Base-by-base conservation (phyloP, 2,113 vertebrate genomes). In the Hemicordylus capensis region DNA sequence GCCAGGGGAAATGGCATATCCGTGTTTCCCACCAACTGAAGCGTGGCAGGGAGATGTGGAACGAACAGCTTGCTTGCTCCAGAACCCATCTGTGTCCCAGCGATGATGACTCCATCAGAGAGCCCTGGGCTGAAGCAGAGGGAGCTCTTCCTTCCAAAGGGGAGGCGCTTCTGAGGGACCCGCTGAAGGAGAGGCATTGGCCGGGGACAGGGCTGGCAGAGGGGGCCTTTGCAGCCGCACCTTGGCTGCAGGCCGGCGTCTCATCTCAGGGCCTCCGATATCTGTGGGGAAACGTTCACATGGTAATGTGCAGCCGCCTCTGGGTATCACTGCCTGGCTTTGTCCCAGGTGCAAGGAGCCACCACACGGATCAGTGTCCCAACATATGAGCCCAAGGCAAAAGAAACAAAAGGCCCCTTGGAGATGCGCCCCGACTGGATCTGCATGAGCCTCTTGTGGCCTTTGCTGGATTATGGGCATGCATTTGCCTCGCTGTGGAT, bases 391-490 rank as follows among this genome's bases (percentile, higher is more conserved):
- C 37, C n/a, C 66, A 19, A 67, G 66, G 64, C 15, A 8, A 54
- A n/a, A n/a, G n/a, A n/a, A n/a, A n/a, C n/a, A n/a, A n/a, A n/a
- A n/a, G n/a, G n/a, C n/a, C n/a, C n/a, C n/a, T n/a, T n/a, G n/a
- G n/a, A n/a, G n/a, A n/a, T n/a, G n/a, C n/a, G n/a, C n/a, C n/a
- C n/a, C n/a, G n/a, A n/a, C n/a, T n/a, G n/a, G n/a, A n/a, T n/a
- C n/a, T n/a, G 0, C 0, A 26, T 44, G 2, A 0, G 0, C 0
- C 0, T 0, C 0, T 6, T 61, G 8, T 6, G 26, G 59, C 24
- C 26, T 24, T 61, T 26, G 59, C 59, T 61, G 59, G 17, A 61
- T 61, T 61, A 26, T 28, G 59, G 22, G 8, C 24, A 4, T 26
- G 24, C 59, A 4, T 61, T 61, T 26, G 24, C 59, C 59, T 61